phyloP scores from a whole-genome alignment of 2,888 invertebrate species.

The Gasteruption jaculator region DNA sequence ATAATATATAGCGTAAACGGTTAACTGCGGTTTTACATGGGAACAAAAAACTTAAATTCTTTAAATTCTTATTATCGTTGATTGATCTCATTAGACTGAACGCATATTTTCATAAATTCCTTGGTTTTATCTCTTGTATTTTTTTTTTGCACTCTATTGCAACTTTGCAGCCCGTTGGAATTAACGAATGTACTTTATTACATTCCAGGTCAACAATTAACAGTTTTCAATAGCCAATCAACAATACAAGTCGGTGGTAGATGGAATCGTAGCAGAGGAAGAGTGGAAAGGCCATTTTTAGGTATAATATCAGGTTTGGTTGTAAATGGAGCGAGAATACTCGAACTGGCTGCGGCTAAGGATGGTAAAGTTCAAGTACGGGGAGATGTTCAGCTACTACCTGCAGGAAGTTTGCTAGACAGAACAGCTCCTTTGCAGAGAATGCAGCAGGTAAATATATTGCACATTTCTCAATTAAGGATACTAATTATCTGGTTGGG shows the following conservation, averaged over 20 bases:
- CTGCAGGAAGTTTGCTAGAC: conserved; percentile 65
- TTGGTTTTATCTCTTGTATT: neutral
- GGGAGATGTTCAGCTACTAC: conserved; percentile 77
- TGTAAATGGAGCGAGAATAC: conserved; percentile 76
- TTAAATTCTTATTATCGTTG: no score
- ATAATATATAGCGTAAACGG: no score
- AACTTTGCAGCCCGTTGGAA: neutral
- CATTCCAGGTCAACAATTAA: conserved; percentile 58
- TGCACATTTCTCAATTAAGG: neutral
- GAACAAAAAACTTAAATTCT: no score
- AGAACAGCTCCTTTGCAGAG: conserved; percentile 71
- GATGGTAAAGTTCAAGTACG: conserved; percentile 73
- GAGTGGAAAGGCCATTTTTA: conserved; percentile 74
- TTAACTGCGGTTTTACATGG: no score
- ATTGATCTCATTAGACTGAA: no score
- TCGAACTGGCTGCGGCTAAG: conserved; percentile 81
- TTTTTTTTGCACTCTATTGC: conserved; percentile 1
- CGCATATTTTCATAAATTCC: no score
- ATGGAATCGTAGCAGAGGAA: conserved; percentile 64
- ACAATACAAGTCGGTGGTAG: conserved; percentile 85
- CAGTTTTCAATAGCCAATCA: conserved; percentile 89
- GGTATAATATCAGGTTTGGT: conserved; percentile 89
- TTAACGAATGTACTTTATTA: conserved; percentile 6
- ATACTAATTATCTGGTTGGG: no score
- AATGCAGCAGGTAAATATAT: conserved; percentile 76